These are phyloP conservation scores for Bembecia ichneumoniformis DNA, from an alignment of 2,888 invertebrate species.

Conservation along the genomic window DNA sequence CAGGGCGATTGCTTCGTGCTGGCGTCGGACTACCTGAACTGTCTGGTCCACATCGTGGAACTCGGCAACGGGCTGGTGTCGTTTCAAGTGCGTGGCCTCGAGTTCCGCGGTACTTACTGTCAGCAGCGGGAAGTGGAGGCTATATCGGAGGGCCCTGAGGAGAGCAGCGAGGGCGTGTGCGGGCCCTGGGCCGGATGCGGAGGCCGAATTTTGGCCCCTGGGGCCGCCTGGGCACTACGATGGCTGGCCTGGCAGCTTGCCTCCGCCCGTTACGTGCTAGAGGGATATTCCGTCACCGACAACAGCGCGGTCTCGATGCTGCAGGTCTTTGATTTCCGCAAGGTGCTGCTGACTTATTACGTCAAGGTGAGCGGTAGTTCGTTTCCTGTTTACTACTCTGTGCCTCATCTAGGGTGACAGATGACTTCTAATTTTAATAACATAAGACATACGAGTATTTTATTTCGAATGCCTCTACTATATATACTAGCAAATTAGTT, in stretches of 20 bases:
- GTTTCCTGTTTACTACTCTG: not conserved
- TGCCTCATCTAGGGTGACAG: not conserved
- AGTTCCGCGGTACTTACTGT: conserved; percentile 98
- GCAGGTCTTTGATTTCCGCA: conserved; percentile 97
- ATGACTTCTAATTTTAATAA: not conserved
- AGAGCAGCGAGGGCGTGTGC: conserved; percentile 78
- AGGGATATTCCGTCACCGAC: conserved; percentile 98
- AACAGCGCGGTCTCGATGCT: conserved; percentile 97
- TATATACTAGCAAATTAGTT: no score
- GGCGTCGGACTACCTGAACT: conserved; percentile 98
- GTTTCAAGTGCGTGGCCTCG: conserved; percentile 97
- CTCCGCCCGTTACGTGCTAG: conserved; percentile 96
- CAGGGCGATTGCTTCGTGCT: conserved; percentile 98
- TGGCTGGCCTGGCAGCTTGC: conserved; percentile 99
- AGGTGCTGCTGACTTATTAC: conserved; percentile 96
- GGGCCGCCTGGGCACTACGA: conserved; percentile 97
- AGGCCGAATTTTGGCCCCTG: conserved; percentile 91
- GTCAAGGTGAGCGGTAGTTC: conserved; percentile 80
- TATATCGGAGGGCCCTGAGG: conserved; percentile 96
- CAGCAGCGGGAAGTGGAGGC: conserved; percentile 99
- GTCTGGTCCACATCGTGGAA: conserved; percentile 97
- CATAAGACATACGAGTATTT: no score
- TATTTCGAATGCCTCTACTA: not conserved
- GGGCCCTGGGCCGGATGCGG: conserved; percentile 69
- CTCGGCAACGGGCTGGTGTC: conserved; percentile 98